Base-by-base conservation (phyloP, 2,797 vertebrate genomes). In the Liasis olivaceus region DNA sequence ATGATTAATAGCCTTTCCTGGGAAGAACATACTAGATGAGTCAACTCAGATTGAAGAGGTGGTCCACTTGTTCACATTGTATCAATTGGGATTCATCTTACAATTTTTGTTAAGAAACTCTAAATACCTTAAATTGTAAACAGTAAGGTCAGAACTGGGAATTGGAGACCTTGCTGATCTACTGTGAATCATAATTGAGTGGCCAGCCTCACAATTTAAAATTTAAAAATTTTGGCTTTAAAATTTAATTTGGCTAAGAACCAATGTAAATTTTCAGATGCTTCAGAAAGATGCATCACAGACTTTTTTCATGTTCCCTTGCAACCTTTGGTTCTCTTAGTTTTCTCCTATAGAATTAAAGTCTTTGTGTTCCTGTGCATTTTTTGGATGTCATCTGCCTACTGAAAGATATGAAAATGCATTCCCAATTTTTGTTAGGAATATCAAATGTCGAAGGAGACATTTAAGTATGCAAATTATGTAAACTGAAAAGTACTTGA, bases 71-170 rank as follows among this genome's bases (percentile, higher is more conserved):
- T 47, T 47, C 36, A 81, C 24, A 81, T 47, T 77, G 22, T 77
- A 87, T 92, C 94, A 95, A 95, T 96, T 96, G 95, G 94, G 92
- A 24, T 93, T 96, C 95, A 96, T 14, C 8, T 28, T 64, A 88
- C 1, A 54, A 11, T 51, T 26, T 28, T 24, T 22, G 0, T 5
- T 28, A 9, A 8, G 42, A 81, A 81, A 81, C 20, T 77, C 17
- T 81, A 88, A 88, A 47, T 24, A 64, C 31, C 20, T 63, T 47
- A 88, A 47, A 51, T 63, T 88, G 59, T 64, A 47, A 88, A 51
- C 62, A 64, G 13, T 14, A 51, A 62, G 31, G 60, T 26, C 2
- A 47, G 22, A 17, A 28, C 13, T 1, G 5, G 36, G 60, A 1
- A 42, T 47, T 20, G 31, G 36, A 24, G 24, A 42, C 17, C 22